Evolutionary conservation across 2,113 vertebrate species (phyloP).

Genomic region (Pteropus alecto): DNA sequence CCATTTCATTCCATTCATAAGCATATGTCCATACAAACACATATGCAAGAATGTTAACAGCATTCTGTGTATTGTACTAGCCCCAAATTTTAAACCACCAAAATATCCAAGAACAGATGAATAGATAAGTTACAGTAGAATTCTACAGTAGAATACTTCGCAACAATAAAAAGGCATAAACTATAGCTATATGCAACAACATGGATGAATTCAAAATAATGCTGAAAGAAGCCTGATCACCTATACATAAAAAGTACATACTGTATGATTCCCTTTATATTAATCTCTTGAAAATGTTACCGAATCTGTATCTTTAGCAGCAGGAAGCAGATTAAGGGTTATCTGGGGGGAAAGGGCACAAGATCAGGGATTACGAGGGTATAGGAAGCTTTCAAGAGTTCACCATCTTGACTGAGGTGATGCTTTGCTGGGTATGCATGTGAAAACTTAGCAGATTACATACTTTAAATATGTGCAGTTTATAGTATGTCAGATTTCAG

Average conservation of each 20-base stretch:
- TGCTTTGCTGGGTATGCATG: neutral
- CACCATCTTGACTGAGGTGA: neutral
- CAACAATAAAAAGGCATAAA: neutral
- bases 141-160: neutral
- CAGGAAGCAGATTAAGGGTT: neutral
- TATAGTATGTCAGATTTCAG: neutral
- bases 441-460: neutral
- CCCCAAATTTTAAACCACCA: neutral
- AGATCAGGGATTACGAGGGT: neutral
- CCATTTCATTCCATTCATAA: neutral
- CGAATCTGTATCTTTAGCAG: neutral
- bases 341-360: rapidly evolving
- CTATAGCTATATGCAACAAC: neutral
- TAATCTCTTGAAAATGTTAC: neutral
- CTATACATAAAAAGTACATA: neutral
- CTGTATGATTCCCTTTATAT: neutral
- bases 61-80: neutral
- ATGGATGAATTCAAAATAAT: neutral
- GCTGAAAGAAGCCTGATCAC: neutral
- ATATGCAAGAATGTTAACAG: neutral
- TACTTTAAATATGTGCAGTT: neutral
- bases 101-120: neutral
- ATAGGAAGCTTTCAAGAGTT: neutral
- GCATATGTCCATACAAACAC: neutral
- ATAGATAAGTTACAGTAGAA: neutral